Conservation (phyloP, 1,140 invertebrate species). For the Orchestia grillus region DNA sequence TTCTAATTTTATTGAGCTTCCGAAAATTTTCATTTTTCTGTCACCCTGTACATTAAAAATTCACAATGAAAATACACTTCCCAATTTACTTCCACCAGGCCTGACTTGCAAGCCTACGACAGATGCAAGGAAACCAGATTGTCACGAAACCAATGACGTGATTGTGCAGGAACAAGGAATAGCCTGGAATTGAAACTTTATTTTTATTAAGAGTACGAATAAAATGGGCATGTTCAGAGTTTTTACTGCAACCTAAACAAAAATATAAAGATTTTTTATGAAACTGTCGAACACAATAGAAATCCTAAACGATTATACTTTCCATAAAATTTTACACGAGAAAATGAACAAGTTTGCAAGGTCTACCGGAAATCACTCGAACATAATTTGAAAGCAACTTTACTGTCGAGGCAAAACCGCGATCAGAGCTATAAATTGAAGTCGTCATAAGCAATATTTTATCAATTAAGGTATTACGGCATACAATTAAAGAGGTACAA, state of each 20-base stretch:
- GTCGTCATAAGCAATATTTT: not conserved
- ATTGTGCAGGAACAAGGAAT: not conserved
- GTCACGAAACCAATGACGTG: not conserved
- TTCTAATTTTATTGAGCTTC: too few relatives aligned
- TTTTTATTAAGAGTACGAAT: constrained; percentile 3
- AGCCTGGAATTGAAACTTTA: not conserved
- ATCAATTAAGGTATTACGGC: not conserved
- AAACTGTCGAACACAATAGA: not conserved
- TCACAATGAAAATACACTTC: too few relatives aligned
- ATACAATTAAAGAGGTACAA: not conserved
- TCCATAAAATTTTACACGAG: not conserved
- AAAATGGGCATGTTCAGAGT: not conserved
- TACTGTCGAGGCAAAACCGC: not conserved
- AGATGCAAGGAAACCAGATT: too few relatives aligned
- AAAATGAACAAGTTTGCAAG: not conserved
- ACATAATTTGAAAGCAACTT: not conserved
- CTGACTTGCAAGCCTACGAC: too few relatives aligned
- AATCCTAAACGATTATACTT: not conserved
- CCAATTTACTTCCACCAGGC: too few relatives aligned
- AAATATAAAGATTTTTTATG: not conserved
- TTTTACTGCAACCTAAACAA: not conserved
- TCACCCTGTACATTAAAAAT: too few relatives aligned
- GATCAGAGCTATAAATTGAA: not conserved
- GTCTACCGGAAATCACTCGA: not conserved
- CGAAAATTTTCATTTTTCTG: too few relatives aligned